Conservation (phyloP, 2,797 vertebrate species). For the Pseudochirops cupreus region DNA sequence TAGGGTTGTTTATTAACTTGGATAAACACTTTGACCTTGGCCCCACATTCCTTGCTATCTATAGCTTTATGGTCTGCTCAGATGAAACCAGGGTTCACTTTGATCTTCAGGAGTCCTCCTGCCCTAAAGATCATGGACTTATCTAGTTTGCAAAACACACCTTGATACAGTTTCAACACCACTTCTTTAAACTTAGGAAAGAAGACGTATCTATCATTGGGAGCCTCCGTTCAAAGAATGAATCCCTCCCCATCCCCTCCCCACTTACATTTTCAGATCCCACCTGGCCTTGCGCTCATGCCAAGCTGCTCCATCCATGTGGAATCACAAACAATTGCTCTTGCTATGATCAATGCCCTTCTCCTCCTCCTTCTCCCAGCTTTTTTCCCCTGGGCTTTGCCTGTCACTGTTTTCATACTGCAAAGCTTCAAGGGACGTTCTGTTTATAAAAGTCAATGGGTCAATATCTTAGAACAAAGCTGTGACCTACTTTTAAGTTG, state of each 20-base stretch:
- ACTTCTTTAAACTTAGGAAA: neutral
- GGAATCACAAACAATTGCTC: neutral
- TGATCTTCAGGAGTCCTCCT: neutral
- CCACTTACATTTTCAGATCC: neutral
- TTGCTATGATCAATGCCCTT: neutral
- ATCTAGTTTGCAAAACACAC: neutral
- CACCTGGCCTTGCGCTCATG: neutral
- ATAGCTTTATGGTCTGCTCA: slow-evolving; percentile 24
- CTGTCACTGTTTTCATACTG: neutral
- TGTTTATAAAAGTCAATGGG: neutral
- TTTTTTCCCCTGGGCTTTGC: neutral
- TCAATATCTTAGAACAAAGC: neutral
- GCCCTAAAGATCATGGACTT: neutral
- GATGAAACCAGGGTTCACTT: slow-evolving; percentile 48
- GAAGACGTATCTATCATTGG: neutral
- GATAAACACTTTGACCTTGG: slow-evolving; percentile 55
- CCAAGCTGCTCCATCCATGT: neutral
- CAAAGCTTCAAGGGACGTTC: neutral
- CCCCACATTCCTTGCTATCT: neutral
- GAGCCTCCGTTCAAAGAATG: neutral
- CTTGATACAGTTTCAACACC: neutral
- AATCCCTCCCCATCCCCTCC: neutral
- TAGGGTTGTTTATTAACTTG: slow-evolving; percentile 67
- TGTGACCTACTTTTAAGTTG: slow-evolving; percentile 10
- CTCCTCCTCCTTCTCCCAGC: neutral